A percentile compares a stretch with the other conserved stretches of the same genome.
Conservation (phyloP, 2,797 vertebrate species). For the Protonibea diacanthus region DNA sequence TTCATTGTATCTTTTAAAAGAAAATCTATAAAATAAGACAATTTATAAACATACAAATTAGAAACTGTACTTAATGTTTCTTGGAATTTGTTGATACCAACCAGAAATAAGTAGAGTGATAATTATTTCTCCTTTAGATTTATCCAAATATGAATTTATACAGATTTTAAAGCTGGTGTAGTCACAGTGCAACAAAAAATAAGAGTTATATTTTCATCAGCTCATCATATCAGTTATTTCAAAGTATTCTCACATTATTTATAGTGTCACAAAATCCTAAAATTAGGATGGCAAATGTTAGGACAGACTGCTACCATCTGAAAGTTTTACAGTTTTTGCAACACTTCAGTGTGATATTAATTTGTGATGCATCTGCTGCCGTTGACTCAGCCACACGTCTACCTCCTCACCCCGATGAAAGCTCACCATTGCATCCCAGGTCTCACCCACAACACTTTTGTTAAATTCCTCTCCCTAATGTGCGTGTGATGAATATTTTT, state of each 20-base stretch:
- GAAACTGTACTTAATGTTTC: background rate
- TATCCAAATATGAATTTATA: background rate
- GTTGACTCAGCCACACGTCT: constrained; percentile 68
- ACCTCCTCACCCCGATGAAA: constrained; percentile 66
- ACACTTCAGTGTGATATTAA: constrained; percentile 76
- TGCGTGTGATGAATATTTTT: constrained; percentile 85
- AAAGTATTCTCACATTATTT: constrained; percentile 35
- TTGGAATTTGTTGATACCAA: background rate
- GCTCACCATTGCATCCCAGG: constrained; percentile 58
- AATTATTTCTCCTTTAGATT: background rate
- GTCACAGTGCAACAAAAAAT: background rate
- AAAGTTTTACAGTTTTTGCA: constrained; percentile 72
- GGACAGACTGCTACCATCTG: constrained; percentile 50
- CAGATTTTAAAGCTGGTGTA: background rate
- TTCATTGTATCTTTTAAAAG: too few species aligned
- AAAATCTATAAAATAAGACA: too few species aligned
- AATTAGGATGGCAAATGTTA: constrained; percentile 38
- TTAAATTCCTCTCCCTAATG: constrained; percentile 80
- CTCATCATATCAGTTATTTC: background rate
- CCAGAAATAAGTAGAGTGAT: too few species aligned
- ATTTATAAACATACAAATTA: too few species aligned
- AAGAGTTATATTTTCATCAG: background rate
- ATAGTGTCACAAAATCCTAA: constrained; percentile 17
- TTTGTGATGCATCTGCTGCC: constrained; percentile 81
- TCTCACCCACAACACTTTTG: constrained; percentile 69